Evolutionary conservation across 1,140 invertebrate genomes (phyloP).

Genomic region (Solen grandis): DNA sequence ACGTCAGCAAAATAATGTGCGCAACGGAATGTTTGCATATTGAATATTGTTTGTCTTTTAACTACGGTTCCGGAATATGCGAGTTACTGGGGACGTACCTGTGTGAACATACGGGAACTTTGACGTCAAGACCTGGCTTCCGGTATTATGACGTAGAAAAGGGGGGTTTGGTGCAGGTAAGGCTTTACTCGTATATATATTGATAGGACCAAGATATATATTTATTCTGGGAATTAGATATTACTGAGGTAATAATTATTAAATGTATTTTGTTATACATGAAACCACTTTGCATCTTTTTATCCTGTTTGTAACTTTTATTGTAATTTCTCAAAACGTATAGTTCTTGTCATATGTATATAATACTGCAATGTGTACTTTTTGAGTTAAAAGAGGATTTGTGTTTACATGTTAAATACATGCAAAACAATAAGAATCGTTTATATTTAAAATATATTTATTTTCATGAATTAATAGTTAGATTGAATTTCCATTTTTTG

Average conservation of each 20-base stretch:
- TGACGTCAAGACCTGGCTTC: constrained; percentile 1
- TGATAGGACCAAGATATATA: not conserved
- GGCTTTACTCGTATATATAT: not conserved
- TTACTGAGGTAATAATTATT: not conserved
- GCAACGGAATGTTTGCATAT: not conserved
- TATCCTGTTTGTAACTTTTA: not conserved
- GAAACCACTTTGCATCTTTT: not conserved
- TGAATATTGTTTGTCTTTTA: constrained; percentile 24
- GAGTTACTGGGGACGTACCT: constrained; percentile 15
- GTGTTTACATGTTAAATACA: too few relatives aligned
- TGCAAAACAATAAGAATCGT: too few relatives aligned
- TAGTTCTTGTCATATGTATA: not conserved
- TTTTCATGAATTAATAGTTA: too few relatives aligned
- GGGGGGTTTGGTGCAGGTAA: constrained; percentile 24
- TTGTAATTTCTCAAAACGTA: not conserved
- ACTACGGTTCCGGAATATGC: constrained; percentile 23
- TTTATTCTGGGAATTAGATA: not conserved
- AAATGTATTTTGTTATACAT: too few relatives aligned
- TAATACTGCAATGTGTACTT: not conserved
- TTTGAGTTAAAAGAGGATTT: too few relatives aligned
- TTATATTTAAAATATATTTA: too few relatives aligned
- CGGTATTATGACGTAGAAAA: constrained; percentile 42
- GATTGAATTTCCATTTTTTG: too few relatives aligned
- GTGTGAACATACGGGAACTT: not conserved
- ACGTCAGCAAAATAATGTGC: constrained; percentile 5